These are phyloP conservation scores for Brachypteracias leptosomus DNA, from an alignment of 2,113 vertebrate genomes.

Conservation along the genomic window DNA sequence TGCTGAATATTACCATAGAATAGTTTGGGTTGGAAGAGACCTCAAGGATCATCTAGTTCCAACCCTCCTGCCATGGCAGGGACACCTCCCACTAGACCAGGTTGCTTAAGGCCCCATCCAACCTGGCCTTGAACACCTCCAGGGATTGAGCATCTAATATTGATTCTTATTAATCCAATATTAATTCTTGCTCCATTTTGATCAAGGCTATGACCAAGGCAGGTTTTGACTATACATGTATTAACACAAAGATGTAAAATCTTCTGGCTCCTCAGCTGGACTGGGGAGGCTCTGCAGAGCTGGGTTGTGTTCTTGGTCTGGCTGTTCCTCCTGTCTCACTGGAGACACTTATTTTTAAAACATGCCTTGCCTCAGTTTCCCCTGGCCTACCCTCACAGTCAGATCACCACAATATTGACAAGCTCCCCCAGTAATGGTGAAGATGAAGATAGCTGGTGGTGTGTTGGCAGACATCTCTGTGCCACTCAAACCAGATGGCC, in stretches of 20 bases:
- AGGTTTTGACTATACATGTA: background rate
- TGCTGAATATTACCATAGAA: too few species aligned
- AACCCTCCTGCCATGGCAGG: too few species aligned
- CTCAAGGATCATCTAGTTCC: too few species aligned
- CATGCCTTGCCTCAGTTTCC: background rate
- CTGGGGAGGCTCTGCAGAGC: background rate
- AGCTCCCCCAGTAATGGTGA: background rate
- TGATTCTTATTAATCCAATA: too few species aligned
- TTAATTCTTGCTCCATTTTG: background rate
- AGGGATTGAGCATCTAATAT: too few species aligned
- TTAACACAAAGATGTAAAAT: background rate
- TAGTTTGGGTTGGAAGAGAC: too few species aligned
- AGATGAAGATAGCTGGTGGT: background rate
- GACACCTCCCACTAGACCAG: too few species aligned
- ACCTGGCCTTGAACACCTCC: too few species aligned
- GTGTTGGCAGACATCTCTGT: background rate
- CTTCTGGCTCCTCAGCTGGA: background rate
- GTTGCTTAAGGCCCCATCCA: too few species aligned
- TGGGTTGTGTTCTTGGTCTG: background rate
- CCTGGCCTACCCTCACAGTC: background rate
- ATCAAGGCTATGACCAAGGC: background rate
- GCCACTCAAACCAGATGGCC: background rate
- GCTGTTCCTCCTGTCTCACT: background rate
- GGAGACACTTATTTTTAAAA: background rate
- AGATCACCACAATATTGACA: background rate